Conservation (phyloP, 35 echinoderm and acorn worm genomes). For the Apostichopus californicus region DNA sequence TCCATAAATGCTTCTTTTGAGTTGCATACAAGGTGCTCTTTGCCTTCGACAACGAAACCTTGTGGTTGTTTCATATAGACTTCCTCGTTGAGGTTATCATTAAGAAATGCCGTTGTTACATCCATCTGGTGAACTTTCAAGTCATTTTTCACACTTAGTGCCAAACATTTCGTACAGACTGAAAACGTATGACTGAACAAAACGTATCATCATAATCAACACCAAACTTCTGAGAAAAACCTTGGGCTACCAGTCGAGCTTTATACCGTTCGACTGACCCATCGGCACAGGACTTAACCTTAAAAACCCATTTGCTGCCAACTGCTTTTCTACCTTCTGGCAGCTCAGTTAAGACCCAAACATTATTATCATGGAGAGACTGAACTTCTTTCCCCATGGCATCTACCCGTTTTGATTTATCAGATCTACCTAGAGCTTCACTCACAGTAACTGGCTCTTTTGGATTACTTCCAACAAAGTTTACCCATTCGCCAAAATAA, state of each 20-base stretch:
- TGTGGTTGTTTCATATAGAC: slow-evolving; percentile 29
- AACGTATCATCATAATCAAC: slow-evolving; percentile 32
- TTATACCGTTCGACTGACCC: slow-evolving; percentile 1
- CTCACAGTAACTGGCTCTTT: background rate
- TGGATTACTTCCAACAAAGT: background rate
- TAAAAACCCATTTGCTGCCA: too few species aligned
- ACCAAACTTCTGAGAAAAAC: slow-evolving; percentile 6
- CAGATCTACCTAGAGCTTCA: too few species aligned
- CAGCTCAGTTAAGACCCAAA: too few species aligned
- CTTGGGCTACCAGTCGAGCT: slow-evolving; percentile 36
- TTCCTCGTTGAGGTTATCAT: background rate
- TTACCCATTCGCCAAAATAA: background rate
- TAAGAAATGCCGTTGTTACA: slow-evolving; percentile 19
- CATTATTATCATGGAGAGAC: too few species aligned
- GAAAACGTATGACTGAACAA: background rate
- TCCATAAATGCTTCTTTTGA: slow-evolving; percentile 12
- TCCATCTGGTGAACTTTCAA: slow-evolving; percentile 35
- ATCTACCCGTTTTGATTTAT: too few species aligned
- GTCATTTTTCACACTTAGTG: background rate
- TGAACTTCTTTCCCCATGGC: too few species aligned
- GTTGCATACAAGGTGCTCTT: slow-evolving; percentile 25
- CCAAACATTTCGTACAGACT: background rate
- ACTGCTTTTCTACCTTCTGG: too few species aligned
- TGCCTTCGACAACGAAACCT: slow-evolving; percentile 11
- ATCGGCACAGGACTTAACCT: too few species aligned